Base-by-base conservation (phyloP, 2,888 invertebrate genomes). In the Dorcus hopei region DNA sequence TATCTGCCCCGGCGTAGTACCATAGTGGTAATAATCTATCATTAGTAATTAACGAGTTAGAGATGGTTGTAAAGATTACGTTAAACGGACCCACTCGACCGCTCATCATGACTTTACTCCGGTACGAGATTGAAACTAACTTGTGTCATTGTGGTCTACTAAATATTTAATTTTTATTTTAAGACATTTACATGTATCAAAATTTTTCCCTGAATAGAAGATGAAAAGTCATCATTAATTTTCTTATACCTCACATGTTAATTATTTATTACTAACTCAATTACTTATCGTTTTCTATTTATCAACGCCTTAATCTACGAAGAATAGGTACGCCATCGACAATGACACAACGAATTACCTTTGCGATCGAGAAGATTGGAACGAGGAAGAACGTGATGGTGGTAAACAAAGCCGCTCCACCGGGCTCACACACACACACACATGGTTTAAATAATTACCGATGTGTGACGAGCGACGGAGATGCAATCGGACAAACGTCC, bases 11-110 rank as follows among this genome's bases (percentile, higher is more conserved):
- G 62, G 54, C 60, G 58, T 57, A 57, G 55, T 61, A 62, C 58
- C 49, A 58, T 56, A 61, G 56, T 58, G 56, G 65, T 63, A 66
- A 67, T 65, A 67, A 69, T 69, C 67, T 69, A 68, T 69, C 69
- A 67, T 64, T 65, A 64, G 68, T 70, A 70, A 70, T 70, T 70
- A 70, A 68, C 69, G 68, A 66, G 65, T 62, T 61, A 43, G 61
- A 64, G 69, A 70, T 70, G 68, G 62, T 59, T 61, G 59, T 48
- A 42, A 59, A 61, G 69, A 70, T 70, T 62, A 65, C 61, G 65
- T 66, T 70, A 68, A 70, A 67, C 62, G 66, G 66, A 58, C 58
- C 61, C 58, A 61, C 61, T 33, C 26, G 26, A 33, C 26, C 26
- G 62, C 48, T 59, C 59, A 55, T 58, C 62, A 60, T 62, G 62